phyloP scores from a whole-genome alignment of 2,888 invertebrate genomes.

The Siphlonurus alternatus region DNA sequence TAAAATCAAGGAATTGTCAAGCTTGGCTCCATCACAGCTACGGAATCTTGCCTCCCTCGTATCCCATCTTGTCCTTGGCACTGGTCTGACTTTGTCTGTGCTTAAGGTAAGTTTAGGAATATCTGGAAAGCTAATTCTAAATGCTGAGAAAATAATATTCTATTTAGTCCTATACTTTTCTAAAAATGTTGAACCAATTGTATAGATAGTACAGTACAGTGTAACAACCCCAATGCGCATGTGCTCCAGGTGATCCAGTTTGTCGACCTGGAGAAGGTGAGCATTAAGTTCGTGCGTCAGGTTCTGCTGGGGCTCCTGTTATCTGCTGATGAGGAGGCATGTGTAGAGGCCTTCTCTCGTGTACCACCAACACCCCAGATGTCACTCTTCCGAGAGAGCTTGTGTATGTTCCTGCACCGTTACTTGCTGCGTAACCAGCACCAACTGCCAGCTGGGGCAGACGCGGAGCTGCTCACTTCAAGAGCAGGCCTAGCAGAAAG shows the following conservation, averaged over 20 bases:
- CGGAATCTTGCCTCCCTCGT: conserved; percentile 64
- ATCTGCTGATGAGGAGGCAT: neutral
- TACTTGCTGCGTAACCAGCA: neutral
- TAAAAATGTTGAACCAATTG: neutral
- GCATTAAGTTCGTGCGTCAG: neutral
- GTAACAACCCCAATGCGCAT: too few relatives aligned
- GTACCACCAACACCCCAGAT: neutral
- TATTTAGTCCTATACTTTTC: neutral
- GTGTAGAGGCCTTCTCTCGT: neutral
- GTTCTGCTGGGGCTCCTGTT: neutral
- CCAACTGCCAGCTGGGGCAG: neutral
- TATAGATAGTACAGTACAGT: too few relatives aligned
- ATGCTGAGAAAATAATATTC: too few relatives aligned
- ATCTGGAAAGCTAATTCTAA: too few relatives aligned
- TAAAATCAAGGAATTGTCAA: conserved; percentile 62
- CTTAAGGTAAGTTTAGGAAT: conserved; percentile 49
- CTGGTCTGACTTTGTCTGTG: conserved; percentile 61
- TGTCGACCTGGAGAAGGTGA: neutral
- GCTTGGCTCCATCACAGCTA: conserved; percentile 41
- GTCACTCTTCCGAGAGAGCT: neutral
- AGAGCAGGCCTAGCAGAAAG: neutral
- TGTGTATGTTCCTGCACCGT: neutral
- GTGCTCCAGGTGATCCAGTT: neutral
- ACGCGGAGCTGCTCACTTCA: neutral
- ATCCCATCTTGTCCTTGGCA: conserved; percentile 58